Percentiles rank a stretch among this genome's conserved stretches.
Evolutionary conservation across 2,888 invertebrate species (phyloP).

Genomic region (Drosophila meridiana): DNA sequence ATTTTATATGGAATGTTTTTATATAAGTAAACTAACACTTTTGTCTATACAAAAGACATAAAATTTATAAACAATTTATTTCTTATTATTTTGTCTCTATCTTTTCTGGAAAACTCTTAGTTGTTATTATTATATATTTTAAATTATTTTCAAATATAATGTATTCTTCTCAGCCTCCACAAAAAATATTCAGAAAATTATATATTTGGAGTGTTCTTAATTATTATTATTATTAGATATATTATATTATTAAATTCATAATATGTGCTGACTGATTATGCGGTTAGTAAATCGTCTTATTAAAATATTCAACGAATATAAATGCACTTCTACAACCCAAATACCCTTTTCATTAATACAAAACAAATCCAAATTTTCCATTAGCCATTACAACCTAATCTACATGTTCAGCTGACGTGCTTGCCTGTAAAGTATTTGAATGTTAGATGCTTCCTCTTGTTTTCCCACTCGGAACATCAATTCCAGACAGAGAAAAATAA

Average conservation of each 20-base stretch:
- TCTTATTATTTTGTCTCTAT: no score
- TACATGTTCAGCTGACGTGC: not conserved
- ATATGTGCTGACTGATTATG: not conserved
- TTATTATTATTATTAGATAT: no score
- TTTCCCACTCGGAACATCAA: not conserved
- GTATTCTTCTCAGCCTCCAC: no score
- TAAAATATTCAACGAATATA: no score
- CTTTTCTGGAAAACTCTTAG: no score
- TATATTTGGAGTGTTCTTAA: no score
- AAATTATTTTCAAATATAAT: no score
- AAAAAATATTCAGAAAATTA: no score
- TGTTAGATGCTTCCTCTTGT: not conserved
- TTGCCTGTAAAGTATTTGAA: not conserved
- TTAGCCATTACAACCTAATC: no score
- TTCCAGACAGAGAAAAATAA: not conserved
- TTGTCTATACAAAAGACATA: not conserved
- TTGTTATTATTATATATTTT: no score
- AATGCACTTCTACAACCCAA: not conserved
- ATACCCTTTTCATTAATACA: not conserved
- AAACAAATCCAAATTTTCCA: not conserved
- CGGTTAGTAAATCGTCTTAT: no score
- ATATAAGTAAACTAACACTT: not conserved
- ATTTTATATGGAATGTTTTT: not conserved
- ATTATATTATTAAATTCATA: no score
- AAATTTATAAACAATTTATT: not conserved